A percentile compares a stretch with the other conserved stretches of the same genome.
Conservation (phyloP, 2,888 invertebrate species). For the Drosophila maculinotata region DNA sequence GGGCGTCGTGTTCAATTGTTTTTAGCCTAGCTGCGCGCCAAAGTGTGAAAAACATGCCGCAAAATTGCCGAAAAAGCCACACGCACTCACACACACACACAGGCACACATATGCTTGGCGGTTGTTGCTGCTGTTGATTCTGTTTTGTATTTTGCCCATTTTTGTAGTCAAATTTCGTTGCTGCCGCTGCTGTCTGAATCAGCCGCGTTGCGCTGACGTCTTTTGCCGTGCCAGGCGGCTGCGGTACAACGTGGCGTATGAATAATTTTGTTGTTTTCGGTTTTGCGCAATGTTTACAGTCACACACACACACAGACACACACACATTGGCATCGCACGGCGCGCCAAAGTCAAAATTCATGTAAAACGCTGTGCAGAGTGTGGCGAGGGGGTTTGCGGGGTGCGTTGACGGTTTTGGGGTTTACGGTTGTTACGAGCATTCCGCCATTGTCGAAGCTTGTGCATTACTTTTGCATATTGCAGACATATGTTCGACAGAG, state of each 20-base stretch:
- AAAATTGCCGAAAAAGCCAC: slow-evolving; percentile 74
- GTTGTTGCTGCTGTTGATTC: slow-evolving; percentile 58
- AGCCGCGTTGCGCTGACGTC: slow-evolving; percentile 66
- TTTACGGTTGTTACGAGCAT: slow-evolving; percentile 46
- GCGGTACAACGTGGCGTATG: slow-evolving; percentile 75
- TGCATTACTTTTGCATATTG: slow-evolving; percentile 80
- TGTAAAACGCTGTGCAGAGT: slow-evolving; percentile 53
- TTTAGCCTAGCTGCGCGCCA: slow-evolving; percentile 63
- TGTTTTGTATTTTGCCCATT: slow-evolving; percentile 76
- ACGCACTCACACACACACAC: slow-evolving; percentile 33
- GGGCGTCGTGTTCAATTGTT: slow-evolving; percentile 72
- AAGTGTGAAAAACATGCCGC: slow-evolving; percentile 79
- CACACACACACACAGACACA: slow-evolving; percentile 29
- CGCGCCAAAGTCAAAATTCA: slow-evolving; percentile 74
- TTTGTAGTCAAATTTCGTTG: slow-evolving; percentile 76
- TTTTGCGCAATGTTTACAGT: slow-evolving; percentile 76
- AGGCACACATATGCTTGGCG: neutral
- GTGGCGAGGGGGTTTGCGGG: slow-evolving; percentile 2
- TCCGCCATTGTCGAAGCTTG: slow-evolving; percentile 54
- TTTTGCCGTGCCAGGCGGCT: slow-evolving; percentile 31
- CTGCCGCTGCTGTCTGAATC: slow-evolving; percentile 67
- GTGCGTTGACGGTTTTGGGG: neutral
- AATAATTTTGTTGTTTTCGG: slow-evolving; percentile 67
- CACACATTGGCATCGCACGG: slow-evolving; percentile 46
- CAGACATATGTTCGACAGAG: slow-evolving; percentile 74